Conservation (phyloP, 1,140 invertebrate species). For the Heliothis subflexa region DNA sequence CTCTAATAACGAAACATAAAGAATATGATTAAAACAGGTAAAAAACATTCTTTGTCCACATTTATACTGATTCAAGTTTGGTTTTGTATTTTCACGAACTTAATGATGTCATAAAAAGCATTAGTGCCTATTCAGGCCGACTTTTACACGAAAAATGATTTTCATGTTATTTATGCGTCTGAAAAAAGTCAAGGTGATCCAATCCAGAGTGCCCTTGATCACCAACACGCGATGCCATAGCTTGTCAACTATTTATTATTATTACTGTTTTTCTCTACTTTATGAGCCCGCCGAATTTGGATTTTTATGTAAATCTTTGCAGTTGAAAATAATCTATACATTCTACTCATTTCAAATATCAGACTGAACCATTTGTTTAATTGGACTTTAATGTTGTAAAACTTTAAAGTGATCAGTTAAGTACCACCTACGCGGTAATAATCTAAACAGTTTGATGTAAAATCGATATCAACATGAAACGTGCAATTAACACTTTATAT, state of each 20-base stretch:
- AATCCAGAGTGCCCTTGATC: constrained; percentile 42
- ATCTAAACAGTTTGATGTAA: too few species aligned
- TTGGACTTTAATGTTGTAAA: too few species aligned
- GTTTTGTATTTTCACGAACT: neutral
- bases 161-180: constrained; percentile 36
- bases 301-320: neutral
- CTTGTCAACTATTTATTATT: constrained; percentile 42
- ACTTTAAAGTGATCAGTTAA: too few species aligned
- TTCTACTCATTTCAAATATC: neutral
- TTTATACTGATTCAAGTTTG: neutral
- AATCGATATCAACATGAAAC: neutral
- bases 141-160: constrained; percentile 32
- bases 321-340: neutral
- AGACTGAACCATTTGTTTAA: too few species aligned
- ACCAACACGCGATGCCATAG: constrained; percentile 47
- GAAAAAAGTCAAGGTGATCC: constrained; percentile 44
- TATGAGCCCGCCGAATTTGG: neutral
- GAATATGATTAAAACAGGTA: neutral
- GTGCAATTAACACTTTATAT: neutral
- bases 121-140: neutral
- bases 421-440: too few species aligned
- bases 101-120: constrained; percentile 25
- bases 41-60: neutral
- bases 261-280: constrained; percentile 14
- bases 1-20: neutral